Evolutionary conservation across 2,113 vertebrate species (phyloP).

Genomic region (Xenus cinereus): DNA sequence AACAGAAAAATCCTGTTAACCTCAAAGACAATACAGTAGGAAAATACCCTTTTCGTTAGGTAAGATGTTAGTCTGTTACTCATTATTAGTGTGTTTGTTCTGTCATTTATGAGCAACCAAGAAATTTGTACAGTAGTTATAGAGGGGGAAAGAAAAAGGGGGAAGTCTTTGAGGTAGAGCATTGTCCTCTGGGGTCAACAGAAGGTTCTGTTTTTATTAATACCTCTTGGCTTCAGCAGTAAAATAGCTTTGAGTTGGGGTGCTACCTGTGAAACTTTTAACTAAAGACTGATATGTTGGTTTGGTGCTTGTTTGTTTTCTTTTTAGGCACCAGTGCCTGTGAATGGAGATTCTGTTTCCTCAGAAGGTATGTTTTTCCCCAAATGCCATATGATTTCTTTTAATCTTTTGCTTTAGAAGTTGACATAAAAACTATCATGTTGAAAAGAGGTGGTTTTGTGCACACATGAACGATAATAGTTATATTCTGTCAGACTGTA

Average conservation of each 20-base stretch:
- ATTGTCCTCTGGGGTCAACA: not conserved
- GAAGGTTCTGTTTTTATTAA: not conserved
- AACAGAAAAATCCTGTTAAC: not conserved
- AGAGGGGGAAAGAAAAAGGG: not conserved
- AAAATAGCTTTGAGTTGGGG: not conserved
- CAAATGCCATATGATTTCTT: not conserved
- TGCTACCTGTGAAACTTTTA: not conserved
- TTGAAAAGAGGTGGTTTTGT: not conserved
- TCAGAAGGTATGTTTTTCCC: conserved; percentile 76
- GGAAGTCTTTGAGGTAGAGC: not conserved
- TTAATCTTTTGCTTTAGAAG: not conserved
- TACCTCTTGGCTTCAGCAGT: not conserved
- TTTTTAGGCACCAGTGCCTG: conserved; percentile 74
- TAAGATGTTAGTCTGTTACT: not conserved
- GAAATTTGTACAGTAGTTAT: not conserved
- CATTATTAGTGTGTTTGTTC: not conserved
- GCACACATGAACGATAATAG: not conserved
- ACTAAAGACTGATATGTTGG: not conserved
- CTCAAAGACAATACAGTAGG: not conserved
- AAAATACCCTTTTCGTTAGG: not conserved
- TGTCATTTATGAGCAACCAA: not conserved
- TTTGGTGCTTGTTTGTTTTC: not conserved
- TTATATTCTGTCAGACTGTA: not conserved
- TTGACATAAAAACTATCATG: not conserved
- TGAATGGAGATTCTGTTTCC: conserved; percentile 55